phyloP scores from a whole-genome alignment of 2,888 invertebrate species.

The Plebejus anna region DNA sequence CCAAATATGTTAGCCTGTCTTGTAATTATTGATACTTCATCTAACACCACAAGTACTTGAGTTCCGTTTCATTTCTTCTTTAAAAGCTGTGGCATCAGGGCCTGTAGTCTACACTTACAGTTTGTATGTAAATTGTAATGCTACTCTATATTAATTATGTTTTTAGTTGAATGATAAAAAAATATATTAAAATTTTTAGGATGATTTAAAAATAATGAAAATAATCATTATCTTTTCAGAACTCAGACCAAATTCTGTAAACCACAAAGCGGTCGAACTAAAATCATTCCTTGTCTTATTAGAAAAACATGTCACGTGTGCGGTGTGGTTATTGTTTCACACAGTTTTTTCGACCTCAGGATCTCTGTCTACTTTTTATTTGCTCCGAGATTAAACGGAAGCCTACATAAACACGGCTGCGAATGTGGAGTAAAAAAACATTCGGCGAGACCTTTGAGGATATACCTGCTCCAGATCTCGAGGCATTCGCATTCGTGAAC shows the following conservation, averaged over 20 bases:
- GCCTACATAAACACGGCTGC: constrained; percentile 25
- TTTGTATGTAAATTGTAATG: too few relatives aligned
- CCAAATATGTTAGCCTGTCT: constrained; percentile 47
- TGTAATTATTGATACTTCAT: constrained; percentile 40
- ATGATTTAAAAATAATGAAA: too few relatives aligned
- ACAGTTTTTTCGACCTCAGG: not conserved
- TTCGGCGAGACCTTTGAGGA: constrained; percentile 33
- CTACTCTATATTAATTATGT: too few relatives aligned
- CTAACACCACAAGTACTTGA: not conserved
- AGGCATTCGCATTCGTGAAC: constrained; percentile 34
- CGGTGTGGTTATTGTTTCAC: not conserved
- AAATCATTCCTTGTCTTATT: not conserved
- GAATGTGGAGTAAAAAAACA: constrained; percentile 16
- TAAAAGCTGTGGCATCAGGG: not conserved
- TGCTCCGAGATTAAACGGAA: not conserved
- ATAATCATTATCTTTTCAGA: not conserved
- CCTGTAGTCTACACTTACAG: too few relatives aligned
- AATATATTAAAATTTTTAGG: too few relatives aligned
- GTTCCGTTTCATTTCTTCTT: not conserved
- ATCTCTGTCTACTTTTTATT: not conserved
- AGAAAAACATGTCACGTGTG: not conserved
- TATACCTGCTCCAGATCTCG: constrained; percentile 35
- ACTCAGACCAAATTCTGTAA: not conserved
- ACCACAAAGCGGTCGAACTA: not conserved
- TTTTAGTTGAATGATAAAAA: too few relatives aligned